Percentiles rank a stretch among this genome's conserved stretches.
These are phyloP conservation scores for Distichodus sexfasciatus DNA, from an alignment of 2,797 vertebrate species.

Conservation along the genomic window DNA sequence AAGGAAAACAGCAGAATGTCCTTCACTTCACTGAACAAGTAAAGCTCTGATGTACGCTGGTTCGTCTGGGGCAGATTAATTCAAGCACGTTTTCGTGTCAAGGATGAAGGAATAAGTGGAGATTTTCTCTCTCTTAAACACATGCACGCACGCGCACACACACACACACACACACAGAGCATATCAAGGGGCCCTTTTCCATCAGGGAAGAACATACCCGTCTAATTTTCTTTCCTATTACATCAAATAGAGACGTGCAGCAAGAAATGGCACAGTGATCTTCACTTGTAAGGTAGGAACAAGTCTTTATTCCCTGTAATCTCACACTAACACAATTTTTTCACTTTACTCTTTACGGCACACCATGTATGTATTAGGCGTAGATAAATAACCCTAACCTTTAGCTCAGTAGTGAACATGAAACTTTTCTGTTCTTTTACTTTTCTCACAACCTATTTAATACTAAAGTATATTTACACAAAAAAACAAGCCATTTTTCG, in stretches of 20 bases:
- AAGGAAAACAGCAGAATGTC: no score
- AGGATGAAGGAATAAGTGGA: neutral
- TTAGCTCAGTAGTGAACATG: no score
- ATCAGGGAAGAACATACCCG: neutral
- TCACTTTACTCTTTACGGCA: no score
- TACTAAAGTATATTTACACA: no score
- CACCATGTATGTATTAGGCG: no score
- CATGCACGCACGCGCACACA: neutral
- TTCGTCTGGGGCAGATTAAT: neutral
- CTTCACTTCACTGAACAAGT: no score
- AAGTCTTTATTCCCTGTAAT: neutral
- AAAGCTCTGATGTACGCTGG: neutral
- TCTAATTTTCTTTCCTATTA: conserved; percentile 18
- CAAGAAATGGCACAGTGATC: conserved; percentile 19
- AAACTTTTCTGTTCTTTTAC: no score
- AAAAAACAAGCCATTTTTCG: no score
- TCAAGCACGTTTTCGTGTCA: neutral
- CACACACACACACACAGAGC: neutral
- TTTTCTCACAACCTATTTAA: no score
- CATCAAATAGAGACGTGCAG: neutral
- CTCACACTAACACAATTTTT: neutral
- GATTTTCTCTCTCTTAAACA: neutral
- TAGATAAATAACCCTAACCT: no score
- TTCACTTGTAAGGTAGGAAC: conserved; percentile 30
- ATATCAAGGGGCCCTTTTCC: neutral